Base-by-base conservation (phyloP, 2,888 invertebrate species). In the Leptothorax acervorum region DNA sequence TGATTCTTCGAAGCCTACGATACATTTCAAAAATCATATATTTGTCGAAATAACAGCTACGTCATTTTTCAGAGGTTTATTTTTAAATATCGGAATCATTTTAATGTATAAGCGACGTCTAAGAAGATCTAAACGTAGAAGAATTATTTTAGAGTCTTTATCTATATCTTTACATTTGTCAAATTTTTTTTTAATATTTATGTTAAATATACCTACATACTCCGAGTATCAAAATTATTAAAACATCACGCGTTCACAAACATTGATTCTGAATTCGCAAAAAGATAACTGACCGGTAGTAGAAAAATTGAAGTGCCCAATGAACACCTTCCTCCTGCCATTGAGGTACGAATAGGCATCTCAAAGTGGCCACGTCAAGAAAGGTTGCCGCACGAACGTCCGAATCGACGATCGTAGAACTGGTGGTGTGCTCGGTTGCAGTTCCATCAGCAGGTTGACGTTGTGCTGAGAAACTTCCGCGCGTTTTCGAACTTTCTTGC, bases 261-360 rank as follows among this genome's bases (percentile, higher is more conserved):
- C 15, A 51, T 62, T 35, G 15, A 70, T 71, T 62, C 9, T 3
- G 23, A 63, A 66, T 39, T 42, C 23, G 9, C 5, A 23, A 6
- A 6, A 28, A n/a, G 45, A n/a, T 51, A 78, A 88, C 87, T 88
- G 92, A 98, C 98, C 98, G 97, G 93, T 98, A 98, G 92, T 98
- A 98, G 87, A 98, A 95, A 95, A 97, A 99, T 94, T 98, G 98
- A 48, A 99, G 95, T 18, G 99, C 99, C 99, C 99, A 99, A 94
- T 98, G 98, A 15, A 99, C 97, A 0, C 99, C 99, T 94, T 99
- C 99, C 94, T 99, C 99, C 93, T 98, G 97, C 99, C 99, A 99
- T 93, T 99, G 99, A 0, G 98, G 97, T 85, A 99, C 98, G 94
- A 99, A 99, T 18, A 99, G 96, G 94, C 99, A 99, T 75, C 99